Conservation (phyloP, 1,140 invertebrate genomes). For the Temnothorax curvispinosus region DNA sequence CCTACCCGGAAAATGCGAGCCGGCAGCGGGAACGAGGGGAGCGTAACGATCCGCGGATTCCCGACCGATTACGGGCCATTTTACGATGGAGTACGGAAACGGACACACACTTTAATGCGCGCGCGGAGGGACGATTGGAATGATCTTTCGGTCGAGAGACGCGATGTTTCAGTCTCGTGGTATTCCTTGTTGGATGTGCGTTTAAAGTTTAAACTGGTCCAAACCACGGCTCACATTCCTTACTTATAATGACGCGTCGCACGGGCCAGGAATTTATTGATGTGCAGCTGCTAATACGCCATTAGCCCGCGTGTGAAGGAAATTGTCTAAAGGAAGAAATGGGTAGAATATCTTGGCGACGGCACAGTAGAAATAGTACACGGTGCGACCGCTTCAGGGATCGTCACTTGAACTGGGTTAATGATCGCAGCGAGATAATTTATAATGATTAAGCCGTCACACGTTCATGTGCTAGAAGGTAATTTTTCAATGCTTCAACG, state of each 20-base stretch:
- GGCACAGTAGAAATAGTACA: not conserved
- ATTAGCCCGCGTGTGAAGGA: not conserved
- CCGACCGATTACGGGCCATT: constrained; percentile 44
- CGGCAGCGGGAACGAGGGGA: not conserved
- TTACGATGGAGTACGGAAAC: constrained; percentile 20
- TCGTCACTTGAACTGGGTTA: constrained; percentile 40
- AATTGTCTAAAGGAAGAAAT: not conserved
- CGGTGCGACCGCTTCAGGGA: not conserved
- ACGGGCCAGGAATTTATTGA: constrained; percentile 29
- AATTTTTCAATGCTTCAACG: constrained; percentile 24
- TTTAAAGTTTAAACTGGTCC: too few relatives aligned
- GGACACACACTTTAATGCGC: constrained; percentile 22
- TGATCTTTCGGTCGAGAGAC: not conserved
- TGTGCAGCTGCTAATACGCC: not conserved
- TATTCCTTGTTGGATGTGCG: not conserved
- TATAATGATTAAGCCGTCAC: constrained; percentile 42
- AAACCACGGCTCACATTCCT: not conserved
- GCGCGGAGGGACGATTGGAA: not conserved
- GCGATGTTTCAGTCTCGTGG: not conserved
- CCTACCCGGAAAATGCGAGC: constrained; percentile 47
- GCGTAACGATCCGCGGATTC: constrained; percentile 55
- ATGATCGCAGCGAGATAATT: constrained; percentile 46
- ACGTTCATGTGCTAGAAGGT: not conserved
- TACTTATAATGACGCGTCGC: not conserved
- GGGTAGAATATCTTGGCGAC: constrained; percentile 11